Evolutionary conservation across 2,797 vertebrate genomes (phyloP), one percentile per base, ranked within the genome.

Genomic region (Avahi laniger): DNA sequence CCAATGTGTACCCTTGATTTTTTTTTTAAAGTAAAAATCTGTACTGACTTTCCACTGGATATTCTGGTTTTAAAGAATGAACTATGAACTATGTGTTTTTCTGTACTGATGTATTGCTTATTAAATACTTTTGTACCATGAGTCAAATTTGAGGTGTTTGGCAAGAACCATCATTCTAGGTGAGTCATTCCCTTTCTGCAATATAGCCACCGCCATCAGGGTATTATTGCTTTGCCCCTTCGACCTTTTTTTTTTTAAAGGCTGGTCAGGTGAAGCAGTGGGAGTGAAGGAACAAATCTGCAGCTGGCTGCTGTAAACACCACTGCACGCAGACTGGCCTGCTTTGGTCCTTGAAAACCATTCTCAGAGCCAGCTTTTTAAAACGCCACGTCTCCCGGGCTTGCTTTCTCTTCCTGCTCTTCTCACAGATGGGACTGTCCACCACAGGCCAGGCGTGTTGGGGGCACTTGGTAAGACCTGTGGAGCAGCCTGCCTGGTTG

Each of bases 71-170:
- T 78, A 18, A 70, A 57, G 17, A 9, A n/a, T 4, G 43, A 65
- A 22, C 86, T 92, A 2, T 14, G 73, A 69, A 35, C 50, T 79
- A 0, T 83, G 52, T 76, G 78, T 84, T 91, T 90, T 86, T 84
- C 93, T 93, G 67, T 87, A 35, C 54, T 20, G 2, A 9, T 5
- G 4, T 61, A 38, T 87, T 38, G 7, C 61, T 79, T 65, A 18
- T 26, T 93, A 89, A 78, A 72, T 92, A 75, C 92, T 90, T 95
- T 73, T 50, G 78, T 76, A 85, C 93, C 12, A 1, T 61, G 35
- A 96, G 63, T 92, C 95, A 94, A 95, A 93, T 69, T 67, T n/a
- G 52, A 91, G 41, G 54, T 63, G n/a, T 79, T 95, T 96, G 73
- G n/a, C 78, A 88, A 93, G 76, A 95, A 89, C 12, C 73, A 59